Base-by-base conservation (phyloP, 1,140 invertebrate species). In the Cydia amplana region DNA sequence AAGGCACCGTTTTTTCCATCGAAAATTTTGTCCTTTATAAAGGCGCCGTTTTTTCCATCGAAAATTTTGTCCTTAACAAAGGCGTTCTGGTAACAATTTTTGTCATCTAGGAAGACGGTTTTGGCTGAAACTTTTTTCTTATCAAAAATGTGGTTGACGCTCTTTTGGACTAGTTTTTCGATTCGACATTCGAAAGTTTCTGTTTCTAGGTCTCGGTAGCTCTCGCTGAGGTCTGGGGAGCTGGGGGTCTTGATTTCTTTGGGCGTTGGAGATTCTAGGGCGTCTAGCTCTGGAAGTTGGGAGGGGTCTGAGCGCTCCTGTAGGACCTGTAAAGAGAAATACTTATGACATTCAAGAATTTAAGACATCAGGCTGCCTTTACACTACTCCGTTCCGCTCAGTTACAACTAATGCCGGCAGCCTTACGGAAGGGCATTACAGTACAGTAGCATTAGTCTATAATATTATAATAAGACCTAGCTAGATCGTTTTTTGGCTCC, bases 131-230 rank as follows among this genome's bases (percentile, higher is more conserved):
- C 79, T 18, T 82, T 85, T 60, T 87, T 89, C 36, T 86, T 85
- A 5, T 83, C 81, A 55, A 83, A 91, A 6, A 92, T 87, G 46
- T 91, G 89, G n/a, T 91, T 89, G 0, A 91, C 90, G 28, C 86
- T 89, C 28, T 90, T 84, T 25, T 90, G 85, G 0, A 92, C 91
- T 0, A 92, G 60, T 60, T 91, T 91, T 5, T 89, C 90, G 51
- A 92, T 85, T 12, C 87, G 81, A 55, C 87, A 91, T 72, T 91
- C 86, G 78, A 91, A 91, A 67, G 79, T 12, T 72, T 73, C 74
- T 80, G 74, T 14, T 77, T 75, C 25, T 74, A 74, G 63, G 75
- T 77, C 20, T 76, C 79, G 5, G 51, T 70, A 70, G 18, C 65
- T 70, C 32, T 70, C 65, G 16, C 28, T 36, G 32, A 70, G 28